Evolutionary conservation across 2,797 vertebrate genomes (phyloP).

Genomic region (Acipenser ruthenus): DNA sequence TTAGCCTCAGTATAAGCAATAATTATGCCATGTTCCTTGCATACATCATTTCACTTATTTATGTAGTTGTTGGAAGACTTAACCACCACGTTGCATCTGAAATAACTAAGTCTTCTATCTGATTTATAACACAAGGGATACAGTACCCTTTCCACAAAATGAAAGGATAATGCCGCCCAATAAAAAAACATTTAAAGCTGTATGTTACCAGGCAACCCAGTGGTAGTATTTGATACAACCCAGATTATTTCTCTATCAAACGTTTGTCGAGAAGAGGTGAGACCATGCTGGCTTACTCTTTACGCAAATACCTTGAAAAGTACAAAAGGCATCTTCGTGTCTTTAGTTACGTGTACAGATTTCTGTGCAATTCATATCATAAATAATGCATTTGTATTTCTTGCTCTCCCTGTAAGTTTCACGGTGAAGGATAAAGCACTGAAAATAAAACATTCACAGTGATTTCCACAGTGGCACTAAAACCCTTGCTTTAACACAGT

Average conservation of each 20-base stretch:
- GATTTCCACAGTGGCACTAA: conserved; percentile 3
- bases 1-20: too few relatives aligned
- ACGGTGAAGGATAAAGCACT: conserved; percentile 14
- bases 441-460: conserved; percentile 26
- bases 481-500: conserved; percentile 7
- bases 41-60: too few relatives aligned
- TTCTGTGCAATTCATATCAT: conserved; percentile 4
- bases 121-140: too few relatives aligned
- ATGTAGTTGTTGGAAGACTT: too few relatives aligned
- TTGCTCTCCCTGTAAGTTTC: conserved; percentile 5
- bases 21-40: too few relatives aligned
- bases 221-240: background rate
- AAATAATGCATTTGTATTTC: background rate
- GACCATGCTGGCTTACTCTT: background rate
- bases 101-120: too few relatives aligned
- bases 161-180: background rate
- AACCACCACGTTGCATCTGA: too few relatives aligned
- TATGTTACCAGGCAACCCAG: conserved; percentile 1
- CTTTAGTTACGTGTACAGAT: background rate
- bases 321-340: conserved; percentile 2
- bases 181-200: background rate
- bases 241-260: background rate
- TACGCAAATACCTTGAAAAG: background rate
- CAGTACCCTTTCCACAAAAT: background rate
- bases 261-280: background rate